phyloP scores from a whole-genome alignment of 2,888 invertebrate genomes.

The Saturnia pavonia region DNA sequence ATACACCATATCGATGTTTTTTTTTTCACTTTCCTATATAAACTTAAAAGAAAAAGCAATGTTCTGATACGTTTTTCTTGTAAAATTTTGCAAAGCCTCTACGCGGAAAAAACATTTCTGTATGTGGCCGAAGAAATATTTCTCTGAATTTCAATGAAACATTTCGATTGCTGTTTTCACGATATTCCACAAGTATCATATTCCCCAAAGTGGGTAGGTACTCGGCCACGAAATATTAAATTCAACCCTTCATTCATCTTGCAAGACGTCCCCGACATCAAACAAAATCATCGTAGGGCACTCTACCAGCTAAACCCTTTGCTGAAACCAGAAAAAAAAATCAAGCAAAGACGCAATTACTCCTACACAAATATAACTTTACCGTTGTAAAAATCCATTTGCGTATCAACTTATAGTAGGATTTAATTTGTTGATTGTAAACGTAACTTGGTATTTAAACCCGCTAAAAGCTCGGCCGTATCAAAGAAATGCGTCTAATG shows the following conservation, averaged over 20 bases:
- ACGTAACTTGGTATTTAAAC: conserved; percentile 28
- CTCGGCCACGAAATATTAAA: conserved; percentile 27
- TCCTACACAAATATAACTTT: conserved; percentile 50
- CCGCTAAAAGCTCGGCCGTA: conserved; percentile 73
- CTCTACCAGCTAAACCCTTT: conserved; percentile 48
- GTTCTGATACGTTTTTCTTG: no score
- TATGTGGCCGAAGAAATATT: not conserved
- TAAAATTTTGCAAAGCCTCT: not conserved
- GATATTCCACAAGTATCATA: not conserved
- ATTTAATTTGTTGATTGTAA: conserved; percentile 26
- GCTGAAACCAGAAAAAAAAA: conserved; percentile 60
- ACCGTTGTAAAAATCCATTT: conserved; percentile 13
- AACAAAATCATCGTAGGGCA: conserved; percentile 33
- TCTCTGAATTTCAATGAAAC: not conserved
- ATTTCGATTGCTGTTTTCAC: not conserved
- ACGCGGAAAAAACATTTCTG: not conserved
- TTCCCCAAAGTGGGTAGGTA: conserved; percentile 6
- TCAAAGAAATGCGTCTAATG: conserved; percentile 81
- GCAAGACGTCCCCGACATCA: conserved; percentile 47
- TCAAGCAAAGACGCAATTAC: conserved; percentile 77
- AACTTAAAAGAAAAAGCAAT: no score
- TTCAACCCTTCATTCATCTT: conserved; percentile 43
- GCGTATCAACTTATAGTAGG: conserved; percentile 13
- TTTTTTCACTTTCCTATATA: no score
- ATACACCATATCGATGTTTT: no score